A percentile compares a stretch with the other conserved stretches of the same genome.
Conservation (phyloP, 2,888 invertebrate genomes). For the Scaptomyza polygonia region DNA sequence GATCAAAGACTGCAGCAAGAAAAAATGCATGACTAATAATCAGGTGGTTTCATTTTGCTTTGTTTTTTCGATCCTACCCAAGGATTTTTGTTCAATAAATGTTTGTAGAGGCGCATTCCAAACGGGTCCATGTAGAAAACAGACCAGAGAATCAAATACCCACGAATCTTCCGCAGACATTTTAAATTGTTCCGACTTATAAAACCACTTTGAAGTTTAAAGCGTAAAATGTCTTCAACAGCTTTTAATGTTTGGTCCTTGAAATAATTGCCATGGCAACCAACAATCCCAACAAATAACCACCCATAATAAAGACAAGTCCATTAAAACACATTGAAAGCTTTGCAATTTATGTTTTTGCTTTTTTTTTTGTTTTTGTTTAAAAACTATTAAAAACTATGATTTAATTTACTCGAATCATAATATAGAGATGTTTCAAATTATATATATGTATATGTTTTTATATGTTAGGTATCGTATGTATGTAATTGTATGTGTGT, state of each 20-base stretch:
- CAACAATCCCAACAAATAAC: not conserved
- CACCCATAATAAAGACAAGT: slow-evolving; percentile 1
- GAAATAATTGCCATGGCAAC: slow-evolving; percentile 47
- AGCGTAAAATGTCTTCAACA: no score
- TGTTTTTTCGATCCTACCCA: slow-evolving; percentile 86
- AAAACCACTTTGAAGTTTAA: slow-evolving; percentile 15
- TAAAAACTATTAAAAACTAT: slow-evolving; percentile 83
- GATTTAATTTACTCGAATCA: slow-evolving; percentile 80
- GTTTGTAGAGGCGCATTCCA: slow-evolving; percentile 96
- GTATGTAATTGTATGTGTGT: slow-evolving; percentile 49
- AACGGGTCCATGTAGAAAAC: slow-evolving; percentile 95
- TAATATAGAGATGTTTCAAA: slow-evolving; percentile 77
- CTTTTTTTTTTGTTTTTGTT: slow-evolving; percentile 60
- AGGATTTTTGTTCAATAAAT: slow-evolving; percentile 96
- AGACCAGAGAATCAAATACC: slow-evolving; percentile 96
- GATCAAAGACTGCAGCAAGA: slow-evolving; percentile 91
- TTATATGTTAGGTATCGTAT: slow-evolving; percentile 2
- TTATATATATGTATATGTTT: slow-evolving; percentile 54
- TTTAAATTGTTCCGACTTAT: slow-evolving; percentile 5
- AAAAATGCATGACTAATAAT: slow-evolving; percentile 1
- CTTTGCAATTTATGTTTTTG: slow-evolving; percentile 57
- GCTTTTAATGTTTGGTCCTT: slow-evolving; percentile 65
- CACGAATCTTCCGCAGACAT: slow-evolving; percentile 90
- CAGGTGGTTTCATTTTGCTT: not conserved
- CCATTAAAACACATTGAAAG: slow-evolving; percentile 42